Evolutionary conservation across 2,113 vertebrate genomes (phyloP).

Genomic region (Mungos mungo): DNA sequence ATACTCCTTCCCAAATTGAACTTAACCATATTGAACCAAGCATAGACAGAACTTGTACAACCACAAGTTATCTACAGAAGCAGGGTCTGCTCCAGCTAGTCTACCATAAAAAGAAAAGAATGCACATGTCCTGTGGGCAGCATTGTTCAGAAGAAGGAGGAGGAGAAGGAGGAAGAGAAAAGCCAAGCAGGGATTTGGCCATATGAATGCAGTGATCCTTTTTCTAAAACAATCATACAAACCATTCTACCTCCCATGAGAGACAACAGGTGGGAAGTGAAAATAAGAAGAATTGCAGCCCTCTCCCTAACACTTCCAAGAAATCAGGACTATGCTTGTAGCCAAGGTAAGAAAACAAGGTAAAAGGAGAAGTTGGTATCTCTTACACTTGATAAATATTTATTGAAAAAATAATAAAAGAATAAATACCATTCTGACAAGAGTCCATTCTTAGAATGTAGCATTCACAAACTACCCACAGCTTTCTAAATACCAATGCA

Average conservation of each 20-base stretch:
- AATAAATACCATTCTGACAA: neutral
- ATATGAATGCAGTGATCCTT: neutral
- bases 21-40: neutral
- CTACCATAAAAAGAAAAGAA: neutral
- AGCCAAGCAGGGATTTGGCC: neutral
- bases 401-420: slow-evolving; percentile 3
- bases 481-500: neutral
- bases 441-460: neutral
- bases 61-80: neutral
- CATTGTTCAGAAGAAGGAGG: neutral
- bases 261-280: neutral
- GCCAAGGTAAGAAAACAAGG: neutral
- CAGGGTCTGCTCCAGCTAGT: neutral
- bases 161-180: neutral
- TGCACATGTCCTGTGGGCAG: neutral
- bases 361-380: neutral
- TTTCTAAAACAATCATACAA: slow-evolving; percentile 5
- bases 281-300: neutral
- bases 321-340: neutral
- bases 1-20: neutral
- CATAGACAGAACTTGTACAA: neutral
- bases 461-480: neutral
- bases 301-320: neutral
- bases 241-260: neutral
- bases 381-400: neutral